A percentile compares a stretch with the other conserved stretches of the same genome.
phyloP scores from a whole-genome alignment of 2,888 invertebrate genomes.

The Macrosiphum euphorbiae region DNA sequence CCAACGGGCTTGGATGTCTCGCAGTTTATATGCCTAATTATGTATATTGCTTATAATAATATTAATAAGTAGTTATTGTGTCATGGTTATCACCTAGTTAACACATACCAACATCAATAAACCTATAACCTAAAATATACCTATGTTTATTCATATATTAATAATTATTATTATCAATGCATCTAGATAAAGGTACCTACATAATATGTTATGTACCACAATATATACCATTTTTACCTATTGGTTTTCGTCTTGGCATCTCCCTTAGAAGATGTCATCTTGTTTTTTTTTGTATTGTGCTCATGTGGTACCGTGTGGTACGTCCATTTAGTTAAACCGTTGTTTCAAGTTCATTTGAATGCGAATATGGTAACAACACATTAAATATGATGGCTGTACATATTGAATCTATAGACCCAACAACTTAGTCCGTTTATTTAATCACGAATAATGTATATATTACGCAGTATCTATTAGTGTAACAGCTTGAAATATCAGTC shows the following conservation, averaged over 20 bases:
- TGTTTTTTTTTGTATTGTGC: neutral
- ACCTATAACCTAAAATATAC: too few species aligned
- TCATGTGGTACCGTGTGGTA: neutral
- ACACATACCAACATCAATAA: too few species aligned
- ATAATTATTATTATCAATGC: neutral
- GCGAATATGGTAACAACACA: neutral
- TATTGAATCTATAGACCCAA: neutral
- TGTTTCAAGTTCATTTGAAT: neutral
- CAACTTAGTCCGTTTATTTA: neutral
- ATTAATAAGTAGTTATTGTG: too few species aligned
- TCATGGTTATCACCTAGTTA: too few species aligned
- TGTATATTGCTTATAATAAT: too few species aligned
- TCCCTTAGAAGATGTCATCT: neutral
- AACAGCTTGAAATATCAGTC: too few species aligned
- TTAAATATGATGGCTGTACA: neutral
- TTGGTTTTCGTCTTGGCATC: neutral
- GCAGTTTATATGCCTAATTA: too few species aligned
- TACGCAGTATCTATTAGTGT: too few species aligned
- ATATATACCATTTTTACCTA: neutral
- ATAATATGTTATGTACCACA: neutral
- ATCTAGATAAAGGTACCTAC: neutral
- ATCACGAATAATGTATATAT: neutral
- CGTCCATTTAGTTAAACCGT: neutral
- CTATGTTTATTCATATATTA: neutral
- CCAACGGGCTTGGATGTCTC: too few species aligned